Base-by-base conservation (phyloP, 1,140 invertebrate genomes). In the Caenorhabditis briggsae region DNA sequence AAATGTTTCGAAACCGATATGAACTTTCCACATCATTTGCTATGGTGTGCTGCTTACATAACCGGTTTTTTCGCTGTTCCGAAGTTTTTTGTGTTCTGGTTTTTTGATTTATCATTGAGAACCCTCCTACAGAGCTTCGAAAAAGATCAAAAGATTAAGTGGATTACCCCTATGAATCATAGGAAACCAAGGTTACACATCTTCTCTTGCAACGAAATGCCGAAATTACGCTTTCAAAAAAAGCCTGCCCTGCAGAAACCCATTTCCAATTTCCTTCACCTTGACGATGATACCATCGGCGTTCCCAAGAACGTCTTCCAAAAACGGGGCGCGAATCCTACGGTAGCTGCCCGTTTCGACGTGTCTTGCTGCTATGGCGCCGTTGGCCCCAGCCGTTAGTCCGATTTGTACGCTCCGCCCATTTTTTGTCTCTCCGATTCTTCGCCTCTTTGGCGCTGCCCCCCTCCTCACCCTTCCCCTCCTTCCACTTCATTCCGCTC, bases 341-440 rank as follows among this genome's bases (percentile, higher is more conserved):
- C 70, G 70, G 70, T 78, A 78, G 70, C 59, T 20, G 59, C 2
- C 56, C 8, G 16, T 58, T 58, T 16, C 18, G 33, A 33, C 33
- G 33, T 33, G 33, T 33, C 33, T 33, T 33, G 33, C 33, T 33
- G 33, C 33, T 33, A 33, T 25, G 59, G 59, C 18, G 59, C 11
- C 56, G 56, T n/a, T 5, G 50, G 50, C 50, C 41, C 46, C 18
- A 50, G 43, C 70, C 70, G 70, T 78, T 78, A 78, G 70, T 78
- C 70, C 70, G 70, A 78, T 78, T 78, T 78, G 70, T n/a, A 50
- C 46, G 70, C 70, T 46, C 70, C 70, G 70, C 70, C 70, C 70
- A 43, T 20, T n/a, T 78, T 41, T 33, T 33, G 33, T 33, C 33
- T 33, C 33, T 33, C 33, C 33, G 33, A 33, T 33, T 33, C 33